phyloP scores from a whole-genome alignment of 2,113 vertebrate genomes.

The Microcebus jonahi region DNA sequence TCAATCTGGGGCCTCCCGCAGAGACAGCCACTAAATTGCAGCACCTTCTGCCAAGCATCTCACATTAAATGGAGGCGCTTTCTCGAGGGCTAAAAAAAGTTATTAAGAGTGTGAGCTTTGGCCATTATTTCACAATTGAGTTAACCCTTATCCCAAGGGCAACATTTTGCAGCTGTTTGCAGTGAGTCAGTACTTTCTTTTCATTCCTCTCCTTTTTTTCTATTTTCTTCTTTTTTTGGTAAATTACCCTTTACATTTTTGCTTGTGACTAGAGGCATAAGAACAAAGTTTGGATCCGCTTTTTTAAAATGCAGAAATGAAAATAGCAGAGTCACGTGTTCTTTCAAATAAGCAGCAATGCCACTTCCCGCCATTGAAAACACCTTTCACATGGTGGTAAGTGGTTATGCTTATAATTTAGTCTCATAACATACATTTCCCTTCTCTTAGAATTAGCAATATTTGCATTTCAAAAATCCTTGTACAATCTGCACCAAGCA shows the following conservation, averaged over 20 bases:
- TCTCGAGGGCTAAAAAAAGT: constrained; percentile 69
- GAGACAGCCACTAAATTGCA: constrained; percentile 44
- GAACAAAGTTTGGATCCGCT: not conserved
- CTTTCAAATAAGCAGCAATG: not conserved
- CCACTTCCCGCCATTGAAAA: not conserved
- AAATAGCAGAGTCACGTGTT: not conserved
- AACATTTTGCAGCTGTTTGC: constrained; percentile 75
- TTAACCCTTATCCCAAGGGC: constrained; percentile 73
- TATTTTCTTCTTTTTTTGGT: constrained; percentile 58
- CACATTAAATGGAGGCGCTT: constrained; percentile 53
- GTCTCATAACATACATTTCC: not conserved
- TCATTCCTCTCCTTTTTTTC: not conserved
- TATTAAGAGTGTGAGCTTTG: constrained; percentile 67
- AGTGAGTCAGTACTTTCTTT: constrained; percentile 63
- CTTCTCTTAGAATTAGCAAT: not conserved
- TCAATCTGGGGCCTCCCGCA: constrained; percentile 31
- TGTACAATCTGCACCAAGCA: not conserved
- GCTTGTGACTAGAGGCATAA: constrained; percentile 41
- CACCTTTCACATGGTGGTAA: not conserved
- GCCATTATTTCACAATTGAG: constrained; percentile 73
- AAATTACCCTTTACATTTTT: constrained; percentile 71
- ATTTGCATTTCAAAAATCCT: not conserved
- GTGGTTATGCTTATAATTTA: not conserved
- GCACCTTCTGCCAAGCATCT: constrained; percentile 72
- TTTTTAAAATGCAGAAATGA: constrained; percentile 53